Evolutionary conservation across 1,140 invertebrate genomes (phyloP).

Genomic region (Apis florea): DNA sequence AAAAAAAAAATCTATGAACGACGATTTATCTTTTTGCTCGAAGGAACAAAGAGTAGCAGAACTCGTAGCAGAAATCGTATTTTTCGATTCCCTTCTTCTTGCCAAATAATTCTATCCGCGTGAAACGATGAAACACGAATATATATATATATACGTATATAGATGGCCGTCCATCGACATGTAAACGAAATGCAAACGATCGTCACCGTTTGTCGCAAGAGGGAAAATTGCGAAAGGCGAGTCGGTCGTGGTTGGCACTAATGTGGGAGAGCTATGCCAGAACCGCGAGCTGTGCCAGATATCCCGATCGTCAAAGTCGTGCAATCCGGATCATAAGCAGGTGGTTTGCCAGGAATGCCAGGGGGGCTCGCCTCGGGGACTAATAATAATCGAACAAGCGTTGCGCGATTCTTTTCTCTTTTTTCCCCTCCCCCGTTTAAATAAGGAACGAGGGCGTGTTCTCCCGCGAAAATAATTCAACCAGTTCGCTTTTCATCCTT

Average conservation of each 20-base stretch:
- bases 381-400: constrained; percentile 34
- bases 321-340: constrained; percentile 47
- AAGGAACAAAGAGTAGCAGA: too few species aligned
- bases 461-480: neutral
- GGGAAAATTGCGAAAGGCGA: constrained; percentile 34
- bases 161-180: neutral
- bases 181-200: neutral
- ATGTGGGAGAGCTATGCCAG: constrained; percentile 63
- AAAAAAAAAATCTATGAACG: too few species aligned
- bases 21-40: too few species aligned
- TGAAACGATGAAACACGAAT: constrained; percentile 5
- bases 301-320: constrained; percentile 54
- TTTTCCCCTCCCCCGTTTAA: neutral
- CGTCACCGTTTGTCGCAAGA: constrained; percentile 19
- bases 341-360: constrained; percentile 31
- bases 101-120: neutral
- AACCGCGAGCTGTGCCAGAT: constrained; percentile 43
- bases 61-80: too few species aligned
- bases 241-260: constrained; percentile 16
- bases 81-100: neutral
- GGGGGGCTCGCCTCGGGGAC: neutral
- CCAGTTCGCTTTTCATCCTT: neutral
- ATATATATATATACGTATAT: too few species aligned
- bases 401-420: neutral
- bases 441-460: constrained; percentile 33